Base-by-base conservation (phyloP, 2,113 vertebrate genomes). In the Festucalex cinctus region DNA sequence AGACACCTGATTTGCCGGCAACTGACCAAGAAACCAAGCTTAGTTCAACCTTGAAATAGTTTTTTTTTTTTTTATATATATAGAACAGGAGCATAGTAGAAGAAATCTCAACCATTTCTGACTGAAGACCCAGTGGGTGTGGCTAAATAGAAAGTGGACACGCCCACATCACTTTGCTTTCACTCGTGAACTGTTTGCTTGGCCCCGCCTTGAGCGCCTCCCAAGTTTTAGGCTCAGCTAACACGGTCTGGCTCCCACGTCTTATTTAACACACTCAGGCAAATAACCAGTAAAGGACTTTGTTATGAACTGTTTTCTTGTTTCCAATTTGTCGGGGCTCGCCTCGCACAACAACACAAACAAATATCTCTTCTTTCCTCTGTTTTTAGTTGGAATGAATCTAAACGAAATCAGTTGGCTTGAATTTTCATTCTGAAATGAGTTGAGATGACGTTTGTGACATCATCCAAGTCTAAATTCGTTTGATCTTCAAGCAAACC, bases 201-300 rank as follows among this genome's bases (percentile, higher is more conserved):
- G 16, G 8, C n/a, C 20, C 9, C 24, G 19, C 14, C 9, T 20
- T n/a, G 9, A 9, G 56, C 28, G 28, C 1, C 32, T 60, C 58
- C 8, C 20, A n/a, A 35, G 12, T 16, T 59, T 41, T 12, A 12
- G 10, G 57, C 58, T 6, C 9, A 26, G 35, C 19, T 39, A 22
- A 39, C 58, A 19, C 6, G 17, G 9, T 54, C 57, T 20, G 32
- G 19, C 58, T 17, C 24, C 24, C 26, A 6, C 12, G 17, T 62
- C 14, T 62, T 62, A 43, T 62, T 62, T 62, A 62, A 62, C 60
- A 24, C 5, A 16, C 39, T 3, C n/a, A 62, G 24, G 22, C 24
- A 41, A 43, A 24, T 17, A 57, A 57, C 53, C 24, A 54, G 51
- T 54, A 54, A 54, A 54, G 51, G 51, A 54, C 51, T 53, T 53